phyloP scores from a whole-genome alignment of 2,797 vertebrate genomes.

The Lagocephalus sceleratus region DNA sequence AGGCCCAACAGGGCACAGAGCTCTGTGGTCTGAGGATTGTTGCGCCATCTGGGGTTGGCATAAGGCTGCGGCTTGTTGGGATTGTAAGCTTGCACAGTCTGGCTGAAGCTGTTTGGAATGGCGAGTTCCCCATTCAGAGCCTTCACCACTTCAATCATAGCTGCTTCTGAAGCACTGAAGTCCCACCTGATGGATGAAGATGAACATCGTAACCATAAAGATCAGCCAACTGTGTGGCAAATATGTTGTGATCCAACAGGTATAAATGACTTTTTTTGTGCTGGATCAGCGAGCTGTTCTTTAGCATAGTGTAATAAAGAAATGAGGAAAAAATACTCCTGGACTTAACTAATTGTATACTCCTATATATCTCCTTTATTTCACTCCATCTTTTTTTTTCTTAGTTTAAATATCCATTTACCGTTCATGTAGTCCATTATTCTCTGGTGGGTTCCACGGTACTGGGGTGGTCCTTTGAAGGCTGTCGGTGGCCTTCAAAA shows the following conservation, averaged over 20 bases:
- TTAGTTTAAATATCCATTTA: conserved; percentile 48
- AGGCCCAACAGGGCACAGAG: conserved; percentile 89
- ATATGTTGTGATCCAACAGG: background rate
- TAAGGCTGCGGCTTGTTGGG: conserved; percentile 78
- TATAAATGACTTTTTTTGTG: background rate
- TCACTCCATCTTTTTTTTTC: background rate
- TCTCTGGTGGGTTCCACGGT: conserved; percentile 89
- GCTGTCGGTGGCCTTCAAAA: conserved; percentile 86
- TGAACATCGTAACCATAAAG: background rate
- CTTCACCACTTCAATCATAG: conserved; percentile 84
- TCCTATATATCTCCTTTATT: background rate
- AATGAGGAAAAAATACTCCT: background rate
- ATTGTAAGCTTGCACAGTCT: conserved; percentile 80
- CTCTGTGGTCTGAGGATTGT: conserved; percentile 93
- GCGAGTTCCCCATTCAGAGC: conserved; percentile 82
- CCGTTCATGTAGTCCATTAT: conserved; percentile 88
- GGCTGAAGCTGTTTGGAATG: conserved; percentile 88
- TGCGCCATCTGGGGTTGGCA: conserved; percentile 72
- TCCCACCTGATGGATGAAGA: conserved; percentile 84
- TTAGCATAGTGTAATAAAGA: background rate
- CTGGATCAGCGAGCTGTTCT: too few species aligned
- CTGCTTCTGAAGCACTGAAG: conserved; percentile 85
- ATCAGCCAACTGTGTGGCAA: background rate
- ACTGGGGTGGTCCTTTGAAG: conserved; percentile 81
- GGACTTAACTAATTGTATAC: too few species aligned